Base-by-base conservation (phyloP, 1,140 invertebrate genomes). In the Araneus ventricosus region DNA sequence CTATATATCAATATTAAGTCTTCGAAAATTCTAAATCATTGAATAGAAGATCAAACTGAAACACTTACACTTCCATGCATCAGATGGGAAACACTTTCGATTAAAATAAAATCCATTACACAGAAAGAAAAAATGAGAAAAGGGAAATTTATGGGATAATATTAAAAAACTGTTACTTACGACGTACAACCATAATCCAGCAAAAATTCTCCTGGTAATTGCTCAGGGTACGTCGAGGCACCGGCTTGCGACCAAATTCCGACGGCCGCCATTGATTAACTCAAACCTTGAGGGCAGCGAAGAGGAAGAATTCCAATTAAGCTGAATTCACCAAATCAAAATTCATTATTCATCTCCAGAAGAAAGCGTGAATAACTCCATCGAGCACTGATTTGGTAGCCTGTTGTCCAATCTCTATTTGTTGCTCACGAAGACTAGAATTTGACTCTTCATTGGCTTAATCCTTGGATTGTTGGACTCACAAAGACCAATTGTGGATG, bases 171-270 rank as follows among this genome's bases (percentile, higher is more conserved):
- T 24, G 8, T 10, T 67, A 92, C 90, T 92, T 85, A 92, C 90
- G 88, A 87, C 10, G 87, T 75, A 4, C 57, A 67, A 24, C 86
- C 86, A 70, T 93, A 93, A 52, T 93, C 92, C 86, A 88, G 30
- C 17, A 93, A 57, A 37, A 88, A 93, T 20, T 93, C 92, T 7
- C 92, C 79, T 8, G 92, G 92, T 24, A 93, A 59, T 67, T 93
- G 92, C 52, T 93, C 92, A 17, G 92, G 86, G 22, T 88, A 88
- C 8, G 92, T 82, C n/a, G 92, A 93, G 3, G 92, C 92, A 34
- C 92, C 92, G 39, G 92, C 92, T 45, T 93, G 92, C 17, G 92
- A 88, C 92, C 92, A 93, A 89, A 93, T 93, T 82, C 90, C 90
- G 22, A 92, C 90, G 5, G 92, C 87, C 22, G 92, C 92, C 92